Evolutionary conservation across 2,113 vertebrate genomes (phyloP).

Genomic region (Nibea albiflora): DNA sequence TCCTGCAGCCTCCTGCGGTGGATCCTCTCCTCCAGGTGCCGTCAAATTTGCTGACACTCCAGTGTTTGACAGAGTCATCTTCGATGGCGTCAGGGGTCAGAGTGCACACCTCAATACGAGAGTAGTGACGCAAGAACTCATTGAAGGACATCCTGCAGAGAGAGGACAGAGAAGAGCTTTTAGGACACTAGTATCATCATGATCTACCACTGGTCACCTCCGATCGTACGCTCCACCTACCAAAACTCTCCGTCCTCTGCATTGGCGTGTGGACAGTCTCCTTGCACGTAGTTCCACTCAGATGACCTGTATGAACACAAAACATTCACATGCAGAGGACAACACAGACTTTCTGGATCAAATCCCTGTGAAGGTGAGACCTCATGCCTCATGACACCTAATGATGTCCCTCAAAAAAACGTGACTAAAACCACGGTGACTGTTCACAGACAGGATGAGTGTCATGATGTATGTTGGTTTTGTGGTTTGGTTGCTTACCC

Average conservation of each 20-base stretch:
- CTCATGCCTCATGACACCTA: too few relatives aligned
- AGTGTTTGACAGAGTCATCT: slow-evolving; percentile 88
- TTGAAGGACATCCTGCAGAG: slow-evolving; percentile 91
- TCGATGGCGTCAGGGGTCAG: slow-evolving; percentile 92
- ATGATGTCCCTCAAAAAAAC: too few relatives aligned
- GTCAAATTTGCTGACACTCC: slow-evolving; percentile 91
- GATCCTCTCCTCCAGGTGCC: slow-evolving; percentile 93
- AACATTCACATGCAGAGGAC: too few relatives aligned
- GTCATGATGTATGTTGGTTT: neutral
- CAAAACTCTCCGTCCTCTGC: slow-evolving; percentile 96
- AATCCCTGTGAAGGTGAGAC: too few relatives aligned
- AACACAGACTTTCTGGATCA: too few relatives aligned
- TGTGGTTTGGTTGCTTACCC: slow-evolving; percentile 78
- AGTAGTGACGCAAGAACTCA: slow-evolving; percentile 91
- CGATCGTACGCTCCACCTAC: slow-evolving; percentile 73
- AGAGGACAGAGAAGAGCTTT: neutral
- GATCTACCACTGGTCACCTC: too few relatives aligned
- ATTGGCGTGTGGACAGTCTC: slow-evolving; percentile 84
- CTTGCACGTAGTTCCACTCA: slow-evolving; percentile 88
- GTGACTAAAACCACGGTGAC: too few relatives aligned
- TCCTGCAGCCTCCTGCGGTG: slow-evolving; percentile 94
- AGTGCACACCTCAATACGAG: slow-evolving; percentile 95
- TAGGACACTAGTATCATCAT: neutral
- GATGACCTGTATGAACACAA: slow-evolving; percentile 83
- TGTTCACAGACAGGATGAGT: neutral